Evolutionary conservation across 2,113 vertebrate species (phyloP).

Genomic region (Lonchura striata): DNA sequence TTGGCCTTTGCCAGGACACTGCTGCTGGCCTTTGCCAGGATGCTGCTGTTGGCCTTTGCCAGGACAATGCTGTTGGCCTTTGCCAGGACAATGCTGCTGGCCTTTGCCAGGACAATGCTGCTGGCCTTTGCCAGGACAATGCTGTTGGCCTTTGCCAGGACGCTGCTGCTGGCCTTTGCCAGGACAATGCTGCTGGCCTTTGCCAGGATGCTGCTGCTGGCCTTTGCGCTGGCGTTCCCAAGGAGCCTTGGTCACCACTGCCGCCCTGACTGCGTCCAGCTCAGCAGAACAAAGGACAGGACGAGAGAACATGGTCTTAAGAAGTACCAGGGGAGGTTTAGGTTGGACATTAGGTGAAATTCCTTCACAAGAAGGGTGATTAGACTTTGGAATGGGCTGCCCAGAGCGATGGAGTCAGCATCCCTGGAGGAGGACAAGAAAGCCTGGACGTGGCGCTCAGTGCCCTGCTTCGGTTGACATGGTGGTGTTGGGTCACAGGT

Average conservation of each 20-base stretch:
- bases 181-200: background rate
- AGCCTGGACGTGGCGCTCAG: background rate
- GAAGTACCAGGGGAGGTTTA: background rate
- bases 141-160: too few relatives aligned
- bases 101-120: background rate
- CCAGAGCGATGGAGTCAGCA: background rate
- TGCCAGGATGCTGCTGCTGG: too few relatives aligned
- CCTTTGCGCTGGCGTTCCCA: background rate
- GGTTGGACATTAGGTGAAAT: background rate
- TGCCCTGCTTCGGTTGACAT: background rate
- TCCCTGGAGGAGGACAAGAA: background rate
- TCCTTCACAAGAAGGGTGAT: too few relatives aligned
- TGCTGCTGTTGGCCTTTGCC: background rate
- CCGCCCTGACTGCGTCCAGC: rapidly evolving
- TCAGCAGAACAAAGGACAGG: background rate
- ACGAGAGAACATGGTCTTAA: rapidly evolving
- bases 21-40: background rate
- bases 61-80: too few relatives aligned
- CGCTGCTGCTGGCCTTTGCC: background rate
- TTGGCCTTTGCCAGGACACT: too few relatives aligned
- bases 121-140: too few relatives aligned
- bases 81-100: too few relatives aligned
- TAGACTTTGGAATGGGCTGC: background rate
- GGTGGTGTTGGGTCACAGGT: background rate
- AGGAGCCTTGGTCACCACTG: background rate